Percentiles rank a stretch among this genome's conserved stretches.
Conservation (phyloP, 2,113 vertebrate genomes). For the Micromys minutus region DNA sequence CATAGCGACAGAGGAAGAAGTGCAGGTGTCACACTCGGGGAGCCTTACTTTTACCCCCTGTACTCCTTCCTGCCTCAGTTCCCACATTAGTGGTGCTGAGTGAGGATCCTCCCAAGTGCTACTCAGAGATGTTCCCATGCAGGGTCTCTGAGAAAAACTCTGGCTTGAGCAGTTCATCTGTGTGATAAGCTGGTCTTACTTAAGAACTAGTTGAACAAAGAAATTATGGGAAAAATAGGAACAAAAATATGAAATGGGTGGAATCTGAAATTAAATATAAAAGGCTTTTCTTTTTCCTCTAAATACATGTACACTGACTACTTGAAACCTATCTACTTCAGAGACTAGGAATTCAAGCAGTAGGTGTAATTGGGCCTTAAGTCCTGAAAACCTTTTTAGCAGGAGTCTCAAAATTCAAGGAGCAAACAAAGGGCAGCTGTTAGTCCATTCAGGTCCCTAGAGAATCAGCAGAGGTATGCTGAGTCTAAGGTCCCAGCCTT, state of each 20-base stretch:
- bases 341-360: neutral
- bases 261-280: neutral
- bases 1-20: neutral
- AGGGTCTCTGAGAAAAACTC: neutral
- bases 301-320: neutral
- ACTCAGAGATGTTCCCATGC: neutral
- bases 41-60: neutral
- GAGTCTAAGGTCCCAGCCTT: neutral
- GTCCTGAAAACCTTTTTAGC: neutral
- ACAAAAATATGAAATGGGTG: conserved; percentile 13
- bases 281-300: conserved; percentile 20
- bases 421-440: neutral
- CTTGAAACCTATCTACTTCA: neutral
- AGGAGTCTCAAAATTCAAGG: neutral
- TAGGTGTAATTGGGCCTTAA: neutral
- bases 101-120: neutral
- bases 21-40: neutral
- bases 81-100: neutral
- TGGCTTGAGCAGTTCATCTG: neutral
- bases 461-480: neutral
- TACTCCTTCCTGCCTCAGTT: neutral
- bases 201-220: neutral
- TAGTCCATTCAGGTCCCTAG: neutral
- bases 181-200: neutral
- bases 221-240: neutral